These are phyloP conservation scores for Tapera naevia DNA, from an alignment of 2,797 vertebrate species.

Conservation along the genomic window DNA sequence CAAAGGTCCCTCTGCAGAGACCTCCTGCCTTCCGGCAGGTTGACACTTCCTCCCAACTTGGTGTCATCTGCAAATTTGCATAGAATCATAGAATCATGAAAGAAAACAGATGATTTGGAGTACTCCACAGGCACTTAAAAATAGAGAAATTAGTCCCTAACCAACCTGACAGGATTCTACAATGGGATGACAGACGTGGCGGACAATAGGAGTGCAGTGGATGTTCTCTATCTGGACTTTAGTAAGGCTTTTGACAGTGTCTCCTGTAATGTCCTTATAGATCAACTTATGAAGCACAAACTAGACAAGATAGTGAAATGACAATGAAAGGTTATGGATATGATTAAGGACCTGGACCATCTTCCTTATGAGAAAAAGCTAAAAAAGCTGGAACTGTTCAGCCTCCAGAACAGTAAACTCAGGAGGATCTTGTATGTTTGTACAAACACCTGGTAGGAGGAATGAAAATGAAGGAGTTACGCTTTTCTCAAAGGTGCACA, in stretches of 20 bases:
- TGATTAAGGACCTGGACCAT: not conserved
- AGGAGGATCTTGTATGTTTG: too few relatives aligned
- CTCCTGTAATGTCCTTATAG: not conserved
- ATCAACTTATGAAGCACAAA: not conserved
- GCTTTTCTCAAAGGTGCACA: not conserved
- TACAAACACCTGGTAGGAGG: too few relatives aligned
- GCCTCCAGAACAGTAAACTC: too few relatives aligned
- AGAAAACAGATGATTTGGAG: not conserved
- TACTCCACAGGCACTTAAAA: not conserved
- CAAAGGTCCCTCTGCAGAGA: too few relatives aligned
- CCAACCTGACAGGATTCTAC: not conserved
- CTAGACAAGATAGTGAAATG: not conserved
- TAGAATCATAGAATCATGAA: too few relatives aligned
- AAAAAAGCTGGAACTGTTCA: too few relatives aligned
- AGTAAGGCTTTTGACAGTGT: not conserved
- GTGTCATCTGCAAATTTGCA: too few relatives aligned
- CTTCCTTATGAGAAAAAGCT: not conserved
- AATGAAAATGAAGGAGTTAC: too few relatives aligned
- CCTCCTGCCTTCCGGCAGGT: too few relatives aligned
- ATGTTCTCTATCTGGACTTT: not conserved
- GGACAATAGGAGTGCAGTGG: not conserved
- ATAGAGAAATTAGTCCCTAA: not conserved
- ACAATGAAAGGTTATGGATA: not conserved
- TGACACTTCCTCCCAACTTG: too few relatives aligned
- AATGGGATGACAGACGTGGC: not conserved